Evolutionary conservation across 2,113 vertebrate species (phyloP).

Genomic region (Amblyopsis rosae): DNA sequence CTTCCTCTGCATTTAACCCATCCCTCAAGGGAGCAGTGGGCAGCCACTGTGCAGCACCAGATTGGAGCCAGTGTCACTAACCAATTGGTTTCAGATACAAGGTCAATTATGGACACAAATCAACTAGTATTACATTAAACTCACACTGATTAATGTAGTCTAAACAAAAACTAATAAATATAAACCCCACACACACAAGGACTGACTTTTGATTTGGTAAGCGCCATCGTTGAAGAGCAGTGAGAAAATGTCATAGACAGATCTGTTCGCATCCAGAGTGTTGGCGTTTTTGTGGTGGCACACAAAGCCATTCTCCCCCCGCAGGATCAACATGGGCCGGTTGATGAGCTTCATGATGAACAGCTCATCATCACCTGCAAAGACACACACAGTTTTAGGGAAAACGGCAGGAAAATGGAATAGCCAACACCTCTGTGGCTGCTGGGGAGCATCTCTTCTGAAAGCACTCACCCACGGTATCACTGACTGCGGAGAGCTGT

Average conservation of each 20-base stretch:
- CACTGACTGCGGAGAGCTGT: constrained; percentile 90
- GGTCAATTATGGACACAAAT: too few relatives aligned
- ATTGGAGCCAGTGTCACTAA: too few relatives aligned
- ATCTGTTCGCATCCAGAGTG: constrained; percentile 90
- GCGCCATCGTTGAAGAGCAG: constrained; percentile 89
- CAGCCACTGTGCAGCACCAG: too few relatives aligned
- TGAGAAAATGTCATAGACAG: constrained; percentile 90
- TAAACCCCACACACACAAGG: background rate
- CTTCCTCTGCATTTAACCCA: too few relatives aligned
- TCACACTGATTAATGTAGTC: too few relatives aligned
- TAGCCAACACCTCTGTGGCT: background rate
- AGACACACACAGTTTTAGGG: background rate
- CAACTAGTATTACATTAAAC: too few relatives aligned
- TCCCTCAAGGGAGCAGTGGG: too few relatives aligned
- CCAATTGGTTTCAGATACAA: too few relatives aligned
- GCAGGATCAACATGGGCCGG: constrained; percentile 90
- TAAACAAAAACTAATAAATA: too few relatives aligned
- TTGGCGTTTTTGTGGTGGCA: constrained; percentile 91
- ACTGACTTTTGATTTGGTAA: constrained; percentile 90
- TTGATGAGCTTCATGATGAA: constrained; percentile 94
- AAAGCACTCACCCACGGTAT: constrained; percentile 82
- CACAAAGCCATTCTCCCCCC: constrained; percentile 90
- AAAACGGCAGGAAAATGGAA: background rate
- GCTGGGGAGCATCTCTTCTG: background rate
- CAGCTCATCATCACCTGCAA: constrained; percentile 87